A percentile compares a stretch with the other conserved stretches of the same genome.
These are phyloP conservation scores for Drosophila ustulata DNA, from an alignment of 2,888 invertebrate species.

Conservation along the genomic window DNA sequence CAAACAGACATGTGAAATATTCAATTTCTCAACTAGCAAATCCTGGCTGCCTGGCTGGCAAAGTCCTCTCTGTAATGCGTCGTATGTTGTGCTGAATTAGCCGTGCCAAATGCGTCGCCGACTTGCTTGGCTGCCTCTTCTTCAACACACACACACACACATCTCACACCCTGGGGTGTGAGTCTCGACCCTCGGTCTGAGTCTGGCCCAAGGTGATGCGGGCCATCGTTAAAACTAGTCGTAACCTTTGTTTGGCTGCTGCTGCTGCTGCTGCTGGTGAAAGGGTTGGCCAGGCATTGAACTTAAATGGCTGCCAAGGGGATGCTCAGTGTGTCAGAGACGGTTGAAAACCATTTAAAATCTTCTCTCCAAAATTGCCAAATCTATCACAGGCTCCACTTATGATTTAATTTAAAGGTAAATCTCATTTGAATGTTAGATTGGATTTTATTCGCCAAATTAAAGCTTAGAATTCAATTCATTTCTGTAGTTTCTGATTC, in stretches of 20 bases:
- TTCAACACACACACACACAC: too few relatives aligned
- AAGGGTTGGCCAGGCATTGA: slow-evolving; percentile 33
- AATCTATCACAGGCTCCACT: slow-evolving; percentile 3
- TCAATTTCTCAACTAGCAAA: slow-evolving; percentile 71
- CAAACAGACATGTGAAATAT: slow-evolving; percentile 74
- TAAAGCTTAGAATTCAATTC: not conserved
- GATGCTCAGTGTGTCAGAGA: slow-evolving; percentile 10
- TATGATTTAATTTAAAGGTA: slow-evolving; percentile 6
- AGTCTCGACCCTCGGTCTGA: not conserved
- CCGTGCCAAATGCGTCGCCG: slow-evolving; percentile 61
- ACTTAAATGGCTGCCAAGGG: slow-evolving; percentile 40
- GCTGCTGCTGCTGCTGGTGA: slow-evolving; percentile 20
- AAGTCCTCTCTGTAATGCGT: slow-evolving; percentile 48
- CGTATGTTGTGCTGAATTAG: slow-evolving; percentile 63
- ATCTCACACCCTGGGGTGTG: not conserved
- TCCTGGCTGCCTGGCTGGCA: slow-evolving; percentile 37
- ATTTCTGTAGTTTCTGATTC: too few relatives aligned
- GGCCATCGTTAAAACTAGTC: slow-evolving; percentile 44
- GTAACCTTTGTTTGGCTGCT: slow-evolving; percentile 42
- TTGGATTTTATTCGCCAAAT: not conserved
- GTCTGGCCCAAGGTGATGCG: slow-evolving; percentile 52
- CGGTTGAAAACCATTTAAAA: slow-evolving; percentile 9
- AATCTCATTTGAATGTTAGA: not conserved
- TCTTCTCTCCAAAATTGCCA: not conserved
- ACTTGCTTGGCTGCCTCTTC: slow-evolving; percentile 39